These are phyloP conservation scores for Brachionichthys hirsutus DNA, from an alignment of 2,113 vertebrate genomes.

Conservation along the genomic window DNA sequence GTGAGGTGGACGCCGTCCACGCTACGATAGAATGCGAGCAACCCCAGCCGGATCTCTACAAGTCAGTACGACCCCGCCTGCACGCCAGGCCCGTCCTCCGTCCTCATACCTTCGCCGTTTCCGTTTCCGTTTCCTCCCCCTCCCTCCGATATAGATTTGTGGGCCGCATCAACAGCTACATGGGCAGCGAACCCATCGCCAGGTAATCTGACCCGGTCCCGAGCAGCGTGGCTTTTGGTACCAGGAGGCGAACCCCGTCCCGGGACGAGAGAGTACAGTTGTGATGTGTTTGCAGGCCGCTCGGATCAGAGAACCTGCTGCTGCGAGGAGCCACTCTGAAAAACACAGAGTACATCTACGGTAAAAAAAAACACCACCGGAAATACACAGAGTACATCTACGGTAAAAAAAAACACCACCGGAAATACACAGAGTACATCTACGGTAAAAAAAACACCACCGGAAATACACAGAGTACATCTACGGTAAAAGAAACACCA, in stretches of 20 bases:
- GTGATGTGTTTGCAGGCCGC: conserved; percentile 75
- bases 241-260: no score
- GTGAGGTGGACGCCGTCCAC: conserved; percentile 85
- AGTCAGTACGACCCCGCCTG: conserved; percentile 77
- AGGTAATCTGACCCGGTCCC: conserved; percentile 80
- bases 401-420: no score
- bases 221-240: neutral
- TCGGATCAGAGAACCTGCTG: conserved; percentile 94
- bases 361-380: conserved; percentile 79
- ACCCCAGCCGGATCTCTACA: conserved; percentile 97
- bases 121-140: no score
- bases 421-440: no score
- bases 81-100: no score
- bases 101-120: no score
- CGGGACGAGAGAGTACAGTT: no score
- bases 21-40: conserved; percentile 98
- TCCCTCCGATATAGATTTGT: conserved; percentile 82
- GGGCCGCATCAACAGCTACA: conserved; percentile 94
- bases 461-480: no score
- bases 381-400: neutral
- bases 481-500: no score
- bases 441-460: no score
- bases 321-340: conserved; percentile 96
- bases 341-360: conserved; percentile 92
- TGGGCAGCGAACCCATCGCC: conserved; percentile 85